Base-by-base conservation (phyloP, 2,888 invertebrate species). In the Lepidocyrtinus sp. region DNA sequence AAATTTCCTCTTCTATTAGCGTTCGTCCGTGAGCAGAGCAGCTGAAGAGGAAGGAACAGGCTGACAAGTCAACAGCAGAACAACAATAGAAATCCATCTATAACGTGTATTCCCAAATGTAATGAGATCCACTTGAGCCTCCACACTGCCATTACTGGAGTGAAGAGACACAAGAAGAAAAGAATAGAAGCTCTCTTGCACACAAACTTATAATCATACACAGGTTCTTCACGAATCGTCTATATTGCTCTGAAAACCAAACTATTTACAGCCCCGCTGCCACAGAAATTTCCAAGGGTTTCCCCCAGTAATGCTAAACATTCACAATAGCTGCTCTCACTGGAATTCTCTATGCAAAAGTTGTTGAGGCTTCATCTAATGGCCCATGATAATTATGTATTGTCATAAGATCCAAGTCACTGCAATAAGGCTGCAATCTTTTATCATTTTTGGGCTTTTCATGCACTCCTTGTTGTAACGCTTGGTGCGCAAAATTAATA, bases 261-360 rank as follows among this genome's bases (percentile, higher is more conserved):
- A 79, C 74, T 79, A 74, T 79, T 79, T 79, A 79, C 79, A 79
- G 74, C 79, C 70, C 79, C 74, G 79, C 70, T 79, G 79, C 79
- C 79, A 70, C 79, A 79, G 74, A 79, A 59, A 79, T 79, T 79
- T 64, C 45, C 64, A 79, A 86, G 84, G 86, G 85, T 83, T 86
- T 86, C 84, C 85, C 86, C 86, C 79, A 86, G 85, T 79, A 83
- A 86, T 86, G 82, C 83, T 72, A 86, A 86, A 83, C 85, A 86
- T 84, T 80, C 82, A 84, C 82, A 82, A 82, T 82, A 80, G 84
- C 84, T 84, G 74, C 76, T 55, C 36, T 59, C 21, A 64, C 76
- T 80, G 82, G 81, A 85, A 82, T 81, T 78, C 82, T 79, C 69
- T 26, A 69, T 46, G 69, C 36, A 68, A 22, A n/a, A 59, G 74